Base-by-base conservation (phyloP, 2,797 vertebrate species). In the Girardinus metallicus region DNA sequence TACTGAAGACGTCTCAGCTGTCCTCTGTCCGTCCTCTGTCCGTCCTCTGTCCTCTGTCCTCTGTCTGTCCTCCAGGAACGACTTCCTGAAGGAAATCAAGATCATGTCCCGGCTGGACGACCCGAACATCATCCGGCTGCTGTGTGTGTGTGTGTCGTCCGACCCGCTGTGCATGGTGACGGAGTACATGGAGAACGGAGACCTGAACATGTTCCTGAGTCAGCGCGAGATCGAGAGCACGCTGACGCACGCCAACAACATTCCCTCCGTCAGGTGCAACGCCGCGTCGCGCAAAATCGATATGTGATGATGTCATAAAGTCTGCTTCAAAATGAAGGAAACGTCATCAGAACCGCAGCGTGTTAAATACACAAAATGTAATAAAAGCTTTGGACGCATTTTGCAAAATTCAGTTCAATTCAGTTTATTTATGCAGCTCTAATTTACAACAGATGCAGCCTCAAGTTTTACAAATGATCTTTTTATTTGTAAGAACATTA, bases 51-150 rank as follows among this genome's bases (percentile, higher is more conserved):
- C 44, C 13, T 46, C 44, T 46, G 44, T 46, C 47, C 47, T 49
- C 21, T 73, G 23, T 60, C 7, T 12, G 0, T 75, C 41, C 23
- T 0, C 31, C 83, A 97, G 97, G 89, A 97, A 97, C 34, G 96
- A 97, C 92, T 97, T 97, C 90, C 92, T 97, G 87, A 97, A 97
- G 91, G 97, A 97, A 80, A 97, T 97, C 75, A 97, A 97, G 94
- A 97, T 97, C 89, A 97, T 97, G 96, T 97, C 96, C 0, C 95
- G 97, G 0, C 95, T 97, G 74, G 96, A 97, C 70, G 95, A 97
- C 91, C 95, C 96, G 0, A 97, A 97, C 94, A 97, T 97, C 92
- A 97, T 97, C 92, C 95, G 95, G n/a, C 93, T 97, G 90, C 94
- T 97, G 86, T 97, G 96, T 0, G 96, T 97, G 84, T 97, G 96